Conservation (phyloP, 2,888 invertebrate species). For the Lingula anatina region DNA sequence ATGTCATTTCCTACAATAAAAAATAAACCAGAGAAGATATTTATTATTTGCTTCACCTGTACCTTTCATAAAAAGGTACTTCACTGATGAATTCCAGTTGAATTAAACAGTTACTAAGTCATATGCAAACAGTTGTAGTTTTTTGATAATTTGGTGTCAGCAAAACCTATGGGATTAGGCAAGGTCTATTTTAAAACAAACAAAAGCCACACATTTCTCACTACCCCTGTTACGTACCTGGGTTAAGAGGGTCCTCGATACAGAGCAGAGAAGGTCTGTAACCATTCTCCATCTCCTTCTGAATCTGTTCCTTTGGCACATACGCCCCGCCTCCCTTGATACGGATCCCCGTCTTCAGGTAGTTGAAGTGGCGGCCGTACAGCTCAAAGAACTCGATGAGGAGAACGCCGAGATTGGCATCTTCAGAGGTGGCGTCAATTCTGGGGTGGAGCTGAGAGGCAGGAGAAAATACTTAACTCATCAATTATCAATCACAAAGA, state of each 20-base stretch:
- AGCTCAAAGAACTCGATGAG: slow-evolving; percentile 96
- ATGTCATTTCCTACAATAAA: slow-evolving; percentile 78
- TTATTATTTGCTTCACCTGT: too few species aligned
- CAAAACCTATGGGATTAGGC: too few species aligned
- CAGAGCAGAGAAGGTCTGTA: slow-evolving; percentile 86
- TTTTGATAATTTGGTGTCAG: too few species aligned
- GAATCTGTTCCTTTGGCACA: slow-evolving; percentile 83
- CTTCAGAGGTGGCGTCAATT: slow-evolving; percentile 62
- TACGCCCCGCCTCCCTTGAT: slow-evolving; percentile 91
- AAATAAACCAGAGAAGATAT: neutral
- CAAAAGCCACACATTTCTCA: too few species aligned
- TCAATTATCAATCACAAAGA: neutral
- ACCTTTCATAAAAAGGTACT: too few species aligned
- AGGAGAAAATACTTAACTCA: too few species aligned
- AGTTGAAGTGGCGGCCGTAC: slow-evolving; percentile 89
- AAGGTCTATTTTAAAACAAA: too few species aligned
- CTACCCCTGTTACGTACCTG: too few species aligned
- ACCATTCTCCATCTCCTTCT: slow-evolving; percentile 89
- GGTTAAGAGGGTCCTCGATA: slow-evolving; percentile 94
- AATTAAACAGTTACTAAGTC: too few species aligned
- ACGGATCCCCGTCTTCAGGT: slow-evolving; percentile 87
- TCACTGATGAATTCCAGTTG: too few species aligned
- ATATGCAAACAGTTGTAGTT: too few species aligned
- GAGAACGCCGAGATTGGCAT: slow-evolving; percentile 82
- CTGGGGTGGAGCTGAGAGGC: slow-evolving; percentile 65